Conservation (phyloP, 2,797 vertebrate genomes). For the Thripadectes ignobilis region DNA sequence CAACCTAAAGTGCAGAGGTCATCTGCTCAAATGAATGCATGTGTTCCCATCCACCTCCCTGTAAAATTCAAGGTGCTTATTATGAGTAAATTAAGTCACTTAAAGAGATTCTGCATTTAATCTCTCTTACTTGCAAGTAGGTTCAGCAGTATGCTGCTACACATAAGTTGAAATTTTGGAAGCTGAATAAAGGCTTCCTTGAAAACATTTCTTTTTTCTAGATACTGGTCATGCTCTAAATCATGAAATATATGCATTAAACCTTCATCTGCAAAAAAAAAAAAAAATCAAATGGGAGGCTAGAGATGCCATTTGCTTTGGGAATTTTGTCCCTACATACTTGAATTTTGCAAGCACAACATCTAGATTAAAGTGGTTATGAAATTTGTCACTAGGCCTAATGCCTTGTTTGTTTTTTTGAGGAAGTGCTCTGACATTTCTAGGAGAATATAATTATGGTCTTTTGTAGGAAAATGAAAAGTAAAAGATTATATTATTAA, state of each 20-base stretch:
- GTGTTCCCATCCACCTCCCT: not conserved
- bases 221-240: not conserved
- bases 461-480: not conserved
- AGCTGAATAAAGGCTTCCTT: not conserved
- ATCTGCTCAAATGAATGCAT: not conserved
- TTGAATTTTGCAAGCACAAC: not conserved
- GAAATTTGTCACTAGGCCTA: not conserved
- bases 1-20: not conserved
- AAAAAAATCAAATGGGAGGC: not conserved
- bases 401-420: not conserved
- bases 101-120: not conserved
- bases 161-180: not conserved
- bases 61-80: not conserved
- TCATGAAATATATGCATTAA: not conserved
- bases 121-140: not conserved
- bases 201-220: not conserved
- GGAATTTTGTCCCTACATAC: not conserved
- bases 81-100: not conserved
- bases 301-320: not conserved
- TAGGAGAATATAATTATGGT: not conserved
- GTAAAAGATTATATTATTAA: slow-evolving; percentile 3
- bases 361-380: not conserved
- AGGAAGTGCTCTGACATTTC: not conserved
- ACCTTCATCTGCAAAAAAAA: not conserved
- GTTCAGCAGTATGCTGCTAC: not conserved